Base-by-base conservation (phyloP, 2,888 invertebrate genomes). In the Nycteola revayana region DNA sequence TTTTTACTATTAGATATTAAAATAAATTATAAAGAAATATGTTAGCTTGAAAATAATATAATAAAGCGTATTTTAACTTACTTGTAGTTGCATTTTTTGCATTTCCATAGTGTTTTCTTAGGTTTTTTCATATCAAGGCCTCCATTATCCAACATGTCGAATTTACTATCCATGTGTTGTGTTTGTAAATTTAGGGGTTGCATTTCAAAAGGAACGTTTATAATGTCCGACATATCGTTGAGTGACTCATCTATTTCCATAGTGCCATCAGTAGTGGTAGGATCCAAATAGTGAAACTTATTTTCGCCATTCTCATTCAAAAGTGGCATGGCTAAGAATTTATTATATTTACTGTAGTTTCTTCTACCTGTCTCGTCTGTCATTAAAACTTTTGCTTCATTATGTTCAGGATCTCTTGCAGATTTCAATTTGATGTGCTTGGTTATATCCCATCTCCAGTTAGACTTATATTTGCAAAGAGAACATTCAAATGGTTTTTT, bases 391-490 rank as follows among this genome's bases (percentile, higher is more conserved):
- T 94, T 93, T 29, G 94, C 95, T 44, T 91, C 91, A 60, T 93
- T 92, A 76, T 97, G 97, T 28, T 93, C 93, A 30, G 94, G 93
- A 83, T 96, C 96, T 47, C 96, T 91, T 10, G 94, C 94, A 4
- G 95, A 94, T 87, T 96, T 97, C 60, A 97, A 89, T 65, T 96
- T 94, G 49, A 98, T 97, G 77, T 98, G 98, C 76, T 98, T 96
- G 11, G 96, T 96, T 42, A 98, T 96, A 83, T 98, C 98, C 96
- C 97, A 98, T 49, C 97, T 92, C 97, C 98, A 98, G 73, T 98
- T 98, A 14, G 97, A 97, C 58, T 96, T 93, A 71, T 97, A 96
- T 32, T 95, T 94, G 84, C 98, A 98, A 8, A 96, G 90, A 1
- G 98, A 97, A 83, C 98, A 98, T 80, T 97, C 96, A 76, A 97